Evolutionary conservation across 2,113 vertebrate genomes (phyloP).

Genomic region (Sialia sialis): DNA sequence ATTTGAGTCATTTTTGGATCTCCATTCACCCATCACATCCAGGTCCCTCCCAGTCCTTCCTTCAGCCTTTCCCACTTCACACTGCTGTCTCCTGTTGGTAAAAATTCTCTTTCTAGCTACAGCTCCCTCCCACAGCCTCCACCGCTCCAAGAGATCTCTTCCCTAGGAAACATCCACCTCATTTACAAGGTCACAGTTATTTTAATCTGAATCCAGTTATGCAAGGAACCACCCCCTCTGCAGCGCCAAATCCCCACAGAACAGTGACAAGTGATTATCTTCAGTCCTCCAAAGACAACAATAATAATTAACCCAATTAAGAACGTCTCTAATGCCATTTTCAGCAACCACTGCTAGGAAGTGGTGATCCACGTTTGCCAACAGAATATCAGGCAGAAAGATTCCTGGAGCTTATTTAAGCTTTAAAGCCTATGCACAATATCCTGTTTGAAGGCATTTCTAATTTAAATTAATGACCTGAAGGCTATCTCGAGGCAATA

Average conservation of each 20-base stretch:
- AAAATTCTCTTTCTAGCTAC: background rate
- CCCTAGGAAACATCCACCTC: background rate
- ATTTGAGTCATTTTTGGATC: background rate
- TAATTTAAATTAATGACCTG: conserved; percentile 57
- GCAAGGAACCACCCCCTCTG: background rate
- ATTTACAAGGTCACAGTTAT: background rate
- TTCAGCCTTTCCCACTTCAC: background rate
- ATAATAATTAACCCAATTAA: background rate
- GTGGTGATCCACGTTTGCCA: background rate
- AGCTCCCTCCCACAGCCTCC: background rate
- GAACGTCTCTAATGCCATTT: background rate
- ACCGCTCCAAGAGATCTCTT: accelerated
- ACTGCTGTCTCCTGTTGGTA: background rate
- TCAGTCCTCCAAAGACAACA: background rate
- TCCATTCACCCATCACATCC: background rate
- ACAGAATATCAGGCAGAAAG: background rate
- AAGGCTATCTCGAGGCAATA: conserved; percentile 44
- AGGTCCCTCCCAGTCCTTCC: background rate
- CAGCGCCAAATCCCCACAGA: background rate
- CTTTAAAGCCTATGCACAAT: background rate
- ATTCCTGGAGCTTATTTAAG: conserved; percentile 34
- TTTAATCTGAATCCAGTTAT: background rate
- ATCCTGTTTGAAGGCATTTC: conserved; percentile 42
- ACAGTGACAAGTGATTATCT: accelerated
- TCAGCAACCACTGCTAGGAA: background rate